Evolutionary conservation across 2,888 invertebrate species (phyloP), one percentile per base, ranked within the genome.

Genomic region (Machimus rusticus): DNA sequence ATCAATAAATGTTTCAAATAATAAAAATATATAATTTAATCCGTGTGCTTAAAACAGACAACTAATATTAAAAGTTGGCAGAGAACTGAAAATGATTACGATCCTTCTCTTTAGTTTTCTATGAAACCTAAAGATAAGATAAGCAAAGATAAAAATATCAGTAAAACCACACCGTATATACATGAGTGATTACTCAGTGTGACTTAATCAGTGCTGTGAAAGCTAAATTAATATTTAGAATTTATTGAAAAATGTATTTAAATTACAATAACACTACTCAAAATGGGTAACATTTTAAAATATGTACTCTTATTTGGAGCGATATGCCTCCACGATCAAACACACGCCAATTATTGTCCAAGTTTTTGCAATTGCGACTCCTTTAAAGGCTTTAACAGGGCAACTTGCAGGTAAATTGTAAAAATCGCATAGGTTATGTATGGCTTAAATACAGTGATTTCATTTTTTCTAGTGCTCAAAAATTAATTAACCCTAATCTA

Each of bases 401-500:
- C 93, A 5, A 90, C 91, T 88, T 92, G 92, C 90, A 92, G 92
- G 92, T 92, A 87, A 34, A 34, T 74, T 31, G 19, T 9, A 66
- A 31, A 76, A 16, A 76, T 4, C 37, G 37, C 3, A 19, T 77
- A 66, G 14, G 23, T 39, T 39, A 37, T 66, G 9, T 6, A 9
- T 81, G 28, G 66, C n/a, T 37, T 43, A 74, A 28, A 31, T 55
- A 14, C 19, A 39, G 37, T 74, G 23, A 78, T 76, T 57, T 23
- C 12, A 12, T 39, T 86, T 39, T 79, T 85, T 84, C 94, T 90
- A 94, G 94, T 87, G 93, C 94, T 78, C 94, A 94, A 91, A 94
- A 94, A 88, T 93, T 95, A 90, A 93, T 95, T 89, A 93, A 92
- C 89, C 92, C 95, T 3, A 94, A 94, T 89, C 92, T 95, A 87